Evolutionary conservation across 1,140 invertebrate genomes (phyloP), one percentile per base, ranked within the genome.

Genomic region (Drosophila setifemur): DNA sequence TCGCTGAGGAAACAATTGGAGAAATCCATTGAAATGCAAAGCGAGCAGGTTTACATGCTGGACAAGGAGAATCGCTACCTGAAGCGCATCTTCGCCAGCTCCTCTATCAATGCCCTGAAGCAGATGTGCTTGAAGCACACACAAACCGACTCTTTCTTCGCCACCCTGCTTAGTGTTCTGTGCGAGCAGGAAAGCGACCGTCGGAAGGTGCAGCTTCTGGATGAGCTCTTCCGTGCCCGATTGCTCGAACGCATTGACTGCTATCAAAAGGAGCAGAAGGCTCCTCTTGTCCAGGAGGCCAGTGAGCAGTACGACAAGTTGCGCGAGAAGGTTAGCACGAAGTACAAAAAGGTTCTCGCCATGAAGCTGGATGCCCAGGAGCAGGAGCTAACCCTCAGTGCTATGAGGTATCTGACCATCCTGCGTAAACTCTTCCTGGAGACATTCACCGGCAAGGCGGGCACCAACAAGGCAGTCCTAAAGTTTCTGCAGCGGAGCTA

Each of bases 51-150:
- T 6, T n/a, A 5, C 2, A 47, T 45, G 18, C 37, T 43, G 5
- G 33, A 48, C 9, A 63, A 66, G 14, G 53, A 86, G 16, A 33
- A 58, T 0, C 26, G 16, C 14, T 60, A 42, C 11, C 14, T 74
- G 1, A 85, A 81, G 39, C 37, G 68, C 12, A 48, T 69, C 1
- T 69, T 86, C 5, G 39, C 23, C 12, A 53, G 43, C 25, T 53
- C 67, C 2, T 26, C 61, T 0, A 21, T 64, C 1, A 61, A 43
- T 2, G 42, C 72, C 0, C 28, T 69, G 0, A 50, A 85, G n/a
- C 12, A 50, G 2, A 43, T 83, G 0, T 29, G n/a, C n/a, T 37
- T 8, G 7, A 37, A 6, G 5, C 1, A 12, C 5, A 37, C 6
- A 7, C 6, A 37, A 37, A 31, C 14, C 0, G n/a, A n/a, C n/a